phyloP scores from a whole-genome alignment of 2,113 vertebrate species.

The Elaphurus davidianus region DNA sequence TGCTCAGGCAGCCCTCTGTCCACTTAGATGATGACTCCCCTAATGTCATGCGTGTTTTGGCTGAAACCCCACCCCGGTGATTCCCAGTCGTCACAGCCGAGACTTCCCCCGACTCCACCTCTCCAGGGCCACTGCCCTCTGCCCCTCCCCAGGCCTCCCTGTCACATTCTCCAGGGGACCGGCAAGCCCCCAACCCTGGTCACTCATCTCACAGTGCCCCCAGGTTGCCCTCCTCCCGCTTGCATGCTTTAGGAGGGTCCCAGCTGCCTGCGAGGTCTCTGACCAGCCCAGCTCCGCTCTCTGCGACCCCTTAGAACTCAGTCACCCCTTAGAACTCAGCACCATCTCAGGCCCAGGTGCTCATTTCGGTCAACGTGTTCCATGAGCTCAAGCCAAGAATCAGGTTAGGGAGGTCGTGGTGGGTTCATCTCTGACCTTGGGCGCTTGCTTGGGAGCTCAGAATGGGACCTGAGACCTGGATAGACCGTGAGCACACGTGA shows the following conservation, averaged over 20 bases:
- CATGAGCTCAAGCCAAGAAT: fast-evolving
- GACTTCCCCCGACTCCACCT: not conserved
- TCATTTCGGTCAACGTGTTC: fast-evolving
- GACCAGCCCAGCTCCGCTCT: not conserved
- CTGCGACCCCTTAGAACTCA: not conserved
- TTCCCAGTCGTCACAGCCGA: too few species aligned
- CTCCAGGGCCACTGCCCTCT: not conserved
- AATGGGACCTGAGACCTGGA: not conserved
- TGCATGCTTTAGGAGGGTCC: fast-evolving
- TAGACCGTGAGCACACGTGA: not conserved
- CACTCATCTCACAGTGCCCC: not conserved
- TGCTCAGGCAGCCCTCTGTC: not conserved
- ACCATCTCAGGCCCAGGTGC: not conserved
- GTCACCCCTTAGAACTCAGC: not conserved
- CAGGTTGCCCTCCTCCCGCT: not conserved
- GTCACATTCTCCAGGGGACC: too few species aligned
- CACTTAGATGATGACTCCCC: not conserved
- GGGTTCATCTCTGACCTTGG: not conserved
- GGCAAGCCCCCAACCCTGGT: fast-evolving
- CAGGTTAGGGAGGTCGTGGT: fast-evolving
- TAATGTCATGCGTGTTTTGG: fast-evolving
- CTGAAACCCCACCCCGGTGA: fast-evolving
- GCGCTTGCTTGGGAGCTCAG: not conserved
- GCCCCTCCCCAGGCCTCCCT: fast-evolving
- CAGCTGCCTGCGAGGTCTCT: not conserved